A percentile compares a stretch with the other conserved stretches of the same genome.
Evolutionary conservation across 1,140 invertebrate genomes (phyloP).

Genomic region (Leptonema lineaticorne): DNA sequence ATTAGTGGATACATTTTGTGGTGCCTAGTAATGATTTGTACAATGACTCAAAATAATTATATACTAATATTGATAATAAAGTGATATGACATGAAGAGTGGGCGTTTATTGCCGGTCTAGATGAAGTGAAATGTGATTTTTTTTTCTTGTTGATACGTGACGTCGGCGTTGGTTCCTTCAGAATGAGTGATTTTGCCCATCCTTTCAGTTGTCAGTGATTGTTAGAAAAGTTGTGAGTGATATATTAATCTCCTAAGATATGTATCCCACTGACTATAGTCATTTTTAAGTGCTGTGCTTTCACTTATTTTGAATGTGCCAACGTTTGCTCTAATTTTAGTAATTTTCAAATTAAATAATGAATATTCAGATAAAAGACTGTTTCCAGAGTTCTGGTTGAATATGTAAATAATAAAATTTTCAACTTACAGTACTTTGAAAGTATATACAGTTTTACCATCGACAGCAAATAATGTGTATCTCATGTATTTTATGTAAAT

Average conservation of each 20-base stretch:
- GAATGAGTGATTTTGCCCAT: slow-evolving; percentile 31
- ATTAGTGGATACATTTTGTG: slow-evolving; percentile 64
- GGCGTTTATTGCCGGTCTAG: slow-evolving; percentile 19
- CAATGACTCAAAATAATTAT: slow-evolving; percentile 40
- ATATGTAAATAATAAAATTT: slow-evolving; percentile 39
- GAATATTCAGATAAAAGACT: slow-evolving; percentile 40
- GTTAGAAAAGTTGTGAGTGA: slow-evolving; percentile 1
- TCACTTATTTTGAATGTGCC: slow-evolving; percentile 41
- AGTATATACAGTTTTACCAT: slow-evolving; percentile 38
- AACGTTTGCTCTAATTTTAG: slow-evolving; percentile 39
- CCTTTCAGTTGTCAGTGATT: background rate
- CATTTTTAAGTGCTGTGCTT: slow-evolving; percentile 30
- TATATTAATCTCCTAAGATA: background rate
- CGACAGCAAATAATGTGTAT: slow-evolving; percentile 34
- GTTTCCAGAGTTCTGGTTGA: slow-evolving; percentile 35
- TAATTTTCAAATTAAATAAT: slow-evolving; percentile 35
- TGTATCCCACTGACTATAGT: slow-evolving; percentile 12
- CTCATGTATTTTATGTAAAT: slow-evolving; percentile 36
- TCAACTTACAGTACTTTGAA: slow-evolving; percentile 28
- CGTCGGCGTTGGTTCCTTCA: slow-evolving; percentile 29
- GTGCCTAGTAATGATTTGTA: slow-evolving; percentile 41
- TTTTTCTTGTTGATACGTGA: slow-evolving; percentile 34
- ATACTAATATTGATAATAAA: slow-evolving; percentile 23
- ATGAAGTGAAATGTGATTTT: slow-evolving; percentile 31
- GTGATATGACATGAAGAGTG: slow-evolving; percentile 31